Base-by-base conservation (phyloP, 1,140 invertebrate genomes). In the Choristoneura fumiferana region DNA sequence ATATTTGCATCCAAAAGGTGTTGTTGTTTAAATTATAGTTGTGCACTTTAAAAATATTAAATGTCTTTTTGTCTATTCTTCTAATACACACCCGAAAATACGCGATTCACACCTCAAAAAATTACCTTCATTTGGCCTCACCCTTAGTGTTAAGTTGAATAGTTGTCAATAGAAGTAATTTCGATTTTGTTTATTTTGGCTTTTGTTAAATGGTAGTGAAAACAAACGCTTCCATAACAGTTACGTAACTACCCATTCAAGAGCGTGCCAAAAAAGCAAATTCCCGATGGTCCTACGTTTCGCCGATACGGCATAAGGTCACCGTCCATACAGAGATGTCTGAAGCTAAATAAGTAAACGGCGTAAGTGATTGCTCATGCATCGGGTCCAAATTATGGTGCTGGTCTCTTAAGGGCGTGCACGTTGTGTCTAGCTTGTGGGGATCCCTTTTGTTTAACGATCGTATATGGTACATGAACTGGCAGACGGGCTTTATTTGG, bases 361-460 rank as follows among this genome's bases (percentile, higher is more conserved):
- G 18, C n/a, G 43, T 49, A 17, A 49, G 18, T 18, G 43, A 49
- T 49, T 18, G 43, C n/a, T 49, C 43, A 49, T 29, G 43, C 17
- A 49, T 22, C 18, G 43, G 43, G 43, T 29, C 43, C 43, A 49
- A 49, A 49, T 49, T 49, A 49, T 49, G 43, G 43, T 12, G 43
- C 18, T 49, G 18, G 43, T 49, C 17, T 49, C 18, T 3, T 49
- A 49, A 29, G 43, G 43, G 43, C 12, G 43, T 49, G 43, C 43
- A 49, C 43, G 43, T 49, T 49, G 43, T 18, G 43, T 49, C 43
- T 49, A 49, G 43, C 12, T 15, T 4, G 1, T 5, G 5, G 43
- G 18, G 43, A 22, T 49, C 43, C 43, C 43, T 49, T n/a, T 49
- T 18, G 43, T 49, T 49, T 49, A 18, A 22, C n/a, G 14, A 17